Conservation (phyloP, 2,113 vertebrate genomes). For the Osmerus mordax region DNA sequence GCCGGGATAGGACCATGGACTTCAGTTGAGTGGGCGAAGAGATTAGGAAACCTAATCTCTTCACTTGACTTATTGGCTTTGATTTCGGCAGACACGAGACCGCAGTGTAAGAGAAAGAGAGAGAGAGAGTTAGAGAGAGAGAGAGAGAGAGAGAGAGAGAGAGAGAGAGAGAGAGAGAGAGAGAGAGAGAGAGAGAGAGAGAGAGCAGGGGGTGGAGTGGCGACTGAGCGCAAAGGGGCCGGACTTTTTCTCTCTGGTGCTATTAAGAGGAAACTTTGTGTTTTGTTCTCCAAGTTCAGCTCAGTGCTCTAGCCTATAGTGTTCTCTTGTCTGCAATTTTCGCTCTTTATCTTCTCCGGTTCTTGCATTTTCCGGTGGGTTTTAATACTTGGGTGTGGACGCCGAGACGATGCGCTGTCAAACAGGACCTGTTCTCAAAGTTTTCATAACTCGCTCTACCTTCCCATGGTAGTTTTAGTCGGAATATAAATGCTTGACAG, state of each 20-base stretch:
- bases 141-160: not conserved
- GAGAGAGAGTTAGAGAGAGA: no score
- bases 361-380: constrained; percentile 34
- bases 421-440: constrained; percentile 32
- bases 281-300: constrained; percentile 78
- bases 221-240: constrained; percentile 71
- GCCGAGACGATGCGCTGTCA: constrained; percentile 63
- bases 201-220: constrained; percentile 47
- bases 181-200: constrained; percentile 8
- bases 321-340: constrained; percentile 41
- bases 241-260: constrained; percentile 67
- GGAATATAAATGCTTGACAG: constrained; percentile 41
- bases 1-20: constrained; percentile 16
- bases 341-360: constrained; percentile 29
- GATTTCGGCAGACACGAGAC: constrained; percentile 51
- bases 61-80: constrained; percentile 62
- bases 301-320: constrained; percentile 57
- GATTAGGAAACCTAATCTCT: constrained; percentile 37
- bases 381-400: constrained; percentile 47
- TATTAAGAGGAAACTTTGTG: constrained; percentile 80
- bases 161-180: constrained; percentile 10
- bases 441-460: constrained; percentile 25
- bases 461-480: constrained; percentile 35
- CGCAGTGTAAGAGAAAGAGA: constrained; percentile 8
- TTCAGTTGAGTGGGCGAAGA: not conserved